Evolutionary conservation across 2,888 invertebrate species (phyloP).

Genomic region (Hydrotaea cyrtoneurina): DNA sequence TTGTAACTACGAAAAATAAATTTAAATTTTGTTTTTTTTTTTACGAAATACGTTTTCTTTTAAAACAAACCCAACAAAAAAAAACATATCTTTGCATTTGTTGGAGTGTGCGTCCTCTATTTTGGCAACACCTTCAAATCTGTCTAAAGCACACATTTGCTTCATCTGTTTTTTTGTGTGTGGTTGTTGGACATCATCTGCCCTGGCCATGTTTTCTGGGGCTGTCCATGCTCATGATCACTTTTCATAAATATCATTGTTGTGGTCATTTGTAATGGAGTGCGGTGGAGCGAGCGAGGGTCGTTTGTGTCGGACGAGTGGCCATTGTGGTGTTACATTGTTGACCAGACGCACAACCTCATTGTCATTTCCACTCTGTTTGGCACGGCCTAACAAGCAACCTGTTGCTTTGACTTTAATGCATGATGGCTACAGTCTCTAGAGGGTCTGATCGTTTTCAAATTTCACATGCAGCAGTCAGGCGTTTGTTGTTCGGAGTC

Average conservation of each 20-base stretch:
- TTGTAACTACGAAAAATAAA: constrained; percentile 41
- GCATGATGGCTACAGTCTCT: constrained; percentile 17
- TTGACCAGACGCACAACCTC: constrained; percentile 43
- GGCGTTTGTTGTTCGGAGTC: no score
- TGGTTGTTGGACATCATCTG: constrained; percentile 21
- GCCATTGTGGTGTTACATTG: constrained; percentile 48
- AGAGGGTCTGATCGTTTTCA: neutral
- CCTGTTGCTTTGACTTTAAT: constrained; percentile 55
- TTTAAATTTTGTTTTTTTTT: neutral
- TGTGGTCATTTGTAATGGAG: constrained; percentile 55
- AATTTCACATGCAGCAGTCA: neutral
- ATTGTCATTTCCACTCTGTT: constrained; percentile 33
- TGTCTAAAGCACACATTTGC: constrained; percentile 53
- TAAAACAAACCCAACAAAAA: constrained; percentile 4
- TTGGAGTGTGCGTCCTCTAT: constrained; percentile 54
- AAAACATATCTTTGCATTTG: constrained; percentile 19
- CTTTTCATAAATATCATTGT: constrained; percentile 65
- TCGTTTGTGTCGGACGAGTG: constrained; percentile 26
- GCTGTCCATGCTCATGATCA: constrained; percentile 55
- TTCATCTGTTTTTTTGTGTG: constrained; percentile 38
- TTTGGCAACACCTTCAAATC: constrained; percentile 70
- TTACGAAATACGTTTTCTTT: constrained; percentile 39
- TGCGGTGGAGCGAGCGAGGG: neutral
- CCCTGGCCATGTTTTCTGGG: constrained; percentile 26
- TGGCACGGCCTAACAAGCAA: constrained; percentile 54